Percentiles rank a stretch among this genome's conserved stretches.
Conservation (phyloP, 2,888 invertebrate species). For the Nomada flava region DNA sequence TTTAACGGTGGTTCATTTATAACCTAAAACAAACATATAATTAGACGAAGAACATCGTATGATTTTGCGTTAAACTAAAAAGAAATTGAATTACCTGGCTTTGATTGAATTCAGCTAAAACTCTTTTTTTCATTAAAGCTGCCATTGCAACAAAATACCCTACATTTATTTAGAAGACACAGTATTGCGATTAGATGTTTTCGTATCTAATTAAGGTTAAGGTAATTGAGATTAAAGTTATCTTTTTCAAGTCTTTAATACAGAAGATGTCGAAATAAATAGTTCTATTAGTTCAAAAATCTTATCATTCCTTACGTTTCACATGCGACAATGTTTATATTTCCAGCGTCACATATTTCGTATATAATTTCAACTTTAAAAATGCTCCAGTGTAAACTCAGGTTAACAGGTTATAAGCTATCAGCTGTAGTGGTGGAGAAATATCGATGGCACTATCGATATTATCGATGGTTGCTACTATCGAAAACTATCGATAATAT, state of each 20-base stretch:
- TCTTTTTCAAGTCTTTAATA: constrained; percentile 1
- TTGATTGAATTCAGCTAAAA: constrained; percentile 81
- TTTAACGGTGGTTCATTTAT: constrained; percentile 79
- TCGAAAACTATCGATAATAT: too few relatives aligned
- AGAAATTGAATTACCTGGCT: constrained; percentile 76
- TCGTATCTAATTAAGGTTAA: background rate
- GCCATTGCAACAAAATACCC: constrained; percentile 71
- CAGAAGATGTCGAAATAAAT: background rate
- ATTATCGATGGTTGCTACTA: too few relatives aligned
- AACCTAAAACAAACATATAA: constrained; percentile 67
- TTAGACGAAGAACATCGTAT: background rate
- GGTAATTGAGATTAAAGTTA: background rate
- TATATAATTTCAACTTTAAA: background rate
- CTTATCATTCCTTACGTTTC: background rate
- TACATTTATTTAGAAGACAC: constrained; percentile 10
- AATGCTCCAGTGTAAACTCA: background rate
- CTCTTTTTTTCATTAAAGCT: constrained; percentile 82
- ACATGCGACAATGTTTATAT: background rate
- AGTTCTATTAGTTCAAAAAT: background rate
- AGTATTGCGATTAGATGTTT: background rate
- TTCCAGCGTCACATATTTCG: background rate
- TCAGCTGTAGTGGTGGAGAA: constrained; percentile 3
- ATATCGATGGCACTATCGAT: too few relatives aligned
- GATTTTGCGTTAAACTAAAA: background rate
- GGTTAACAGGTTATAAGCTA: constrained; percentile 2